A percentile compares a stretch with the other conserved stretches of the same genome.
Conservation (phyloP, 1,140 invertebrate species). For the Anastrepha ludens region DNA sequence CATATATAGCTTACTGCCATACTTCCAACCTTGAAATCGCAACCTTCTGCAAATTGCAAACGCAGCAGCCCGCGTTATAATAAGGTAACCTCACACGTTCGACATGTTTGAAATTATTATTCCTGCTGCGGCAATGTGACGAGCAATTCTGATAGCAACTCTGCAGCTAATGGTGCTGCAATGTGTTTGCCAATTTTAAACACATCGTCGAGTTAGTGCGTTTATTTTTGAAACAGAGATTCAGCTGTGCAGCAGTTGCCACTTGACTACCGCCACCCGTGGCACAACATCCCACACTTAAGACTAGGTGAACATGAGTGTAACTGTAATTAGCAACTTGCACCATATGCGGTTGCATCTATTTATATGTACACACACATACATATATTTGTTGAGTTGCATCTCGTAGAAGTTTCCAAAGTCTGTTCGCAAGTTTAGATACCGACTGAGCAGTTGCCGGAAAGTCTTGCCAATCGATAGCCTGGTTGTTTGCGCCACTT, state of each 20-base stretch:
- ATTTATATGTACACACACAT: not conserved
- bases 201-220: not conserved
- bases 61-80: slow-evolving; percentile 14
- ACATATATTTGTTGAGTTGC: not conserved
- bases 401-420: not conserved
- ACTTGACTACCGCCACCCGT: not conserved
- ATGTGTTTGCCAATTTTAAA: slow-evolving; percentile 19
- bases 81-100: slow-evolving; percentile 57
- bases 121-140: slow-evolving; percentile 15
- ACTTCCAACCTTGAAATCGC: not conserved
- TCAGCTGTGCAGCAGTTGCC: not conserved
- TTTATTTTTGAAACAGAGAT: not conserved
- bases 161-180: not conserved
- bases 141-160: not conserved
- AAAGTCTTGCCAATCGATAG: not conserved
- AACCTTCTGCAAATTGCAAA: not conserved
- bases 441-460: not conserved
- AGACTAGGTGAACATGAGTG: not conserved
- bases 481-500: not conserved
- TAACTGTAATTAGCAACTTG: slow-evolving; percentile 22
- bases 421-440: not conserved
- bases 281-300: not conserved
- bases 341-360: not conserved
- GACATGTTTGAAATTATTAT: slow-evolving; percentile 57
- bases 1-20: not conserved